Base-by-base conservation (phyloP, 2,888 invertebrate genomes). In the Plutella xylostella region DNA sequence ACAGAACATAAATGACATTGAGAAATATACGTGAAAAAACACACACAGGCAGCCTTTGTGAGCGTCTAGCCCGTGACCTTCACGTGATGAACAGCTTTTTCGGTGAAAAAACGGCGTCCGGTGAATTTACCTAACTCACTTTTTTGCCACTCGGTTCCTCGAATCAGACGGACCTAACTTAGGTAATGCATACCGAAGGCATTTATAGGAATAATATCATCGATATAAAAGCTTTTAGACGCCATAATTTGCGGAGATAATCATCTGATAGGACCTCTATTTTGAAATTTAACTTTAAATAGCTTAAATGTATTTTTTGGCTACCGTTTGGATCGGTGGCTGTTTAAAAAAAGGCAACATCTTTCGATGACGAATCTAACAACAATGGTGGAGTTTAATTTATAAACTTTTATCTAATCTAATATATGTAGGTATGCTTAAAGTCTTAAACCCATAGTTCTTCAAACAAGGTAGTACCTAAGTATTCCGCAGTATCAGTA, bases 41-140 rank as follows among this genome's bases (percentile, higher is more conserved):
- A 60, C 63, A 58, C 68, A 78, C 77, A 79, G 72, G 69, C 72
- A 70, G 72, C 75, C 82, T 76, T 82, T 82, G 77, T 80, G 63
- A 65, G 64, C 65, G 80, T 78, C 80, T 79, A 80, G 78, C 68
- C 66, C 58, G 51, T 56, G 73, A 75, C 80, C 82, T 82, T 82
- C 71, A 58, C 43, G 63, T 79, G 80, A 82, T 80, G 77, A 63
- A 79, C 79, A 72, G 67, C 75, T 78, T 75, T 77, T 78, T 77
- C 72, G 69, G 50, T 51, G 62, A 64, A 78, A 79, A 74, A 68
- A 52, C 48, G 45, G 62, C 71, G 75, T 74, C 75, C 75, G 74
- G 80, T 82, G 80, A 83, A 71, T 73, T 82, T 82, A 73, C 74
- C 78, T 76, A 75, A 75, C 66, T 79, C 47, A 35, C 45, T 45